A percentile compares a stretch with the other conserved stretches of the same genome.
Evolutionary conservation across 2,888 invertebrate genomes (phyloP).

Genomic region (Drosophila tripunctata): DNA sequence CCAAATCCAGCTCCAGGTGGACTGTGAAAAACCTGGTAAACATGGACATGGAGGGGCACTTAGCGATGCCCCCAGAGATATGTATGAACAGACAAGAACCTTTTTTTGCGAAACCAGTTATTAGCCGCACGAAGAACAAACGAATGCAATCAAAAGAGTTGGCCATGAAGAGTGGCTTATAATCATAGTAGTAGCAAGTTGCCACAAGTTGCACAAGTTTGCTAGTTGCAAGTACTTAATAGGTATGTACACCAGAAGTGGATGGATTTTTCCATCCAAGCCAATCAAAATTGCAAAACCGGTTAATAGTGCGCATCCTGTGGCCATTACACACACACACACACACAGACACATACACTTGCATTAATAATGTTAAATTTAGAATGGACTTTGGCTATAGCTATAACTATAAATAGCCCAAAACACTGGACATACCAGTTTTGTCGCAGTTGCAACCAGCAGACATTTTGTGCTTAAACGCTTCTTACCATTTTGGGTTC

Average conservation of each 20-base stretch:
- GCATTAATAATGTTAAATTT: constrained; percentile 67
- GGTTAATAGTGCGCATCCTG: constrained; percentile 73
- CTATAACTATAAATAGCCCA: constrained; percentile 65
- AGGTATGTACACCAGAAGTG: constrained; percentile 71
- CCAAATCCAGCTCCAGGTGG: background rate
- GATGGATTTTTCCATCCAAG: constrained; percentile 46
- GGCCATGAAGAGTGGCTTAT: constrained; percentile 43
- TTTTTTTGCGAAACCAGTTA: constrained; percentile 45
- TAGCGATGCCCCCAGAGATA: constrained; percentile 29
- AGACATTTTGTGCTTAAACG: background rate
- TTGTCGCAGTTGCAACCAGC: constrained; percentile 22
- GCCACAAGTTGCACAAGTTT: constrained; percentile 28
- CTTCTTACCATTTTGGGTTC: background rate
- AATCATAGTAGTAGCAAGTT: constrained; percentile 38
- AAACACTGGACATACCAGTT: constrained; percentile 48
- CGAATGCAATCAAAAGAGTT: constrained; percentile 46
- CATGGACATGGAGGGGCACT: constrained; percentile 5
- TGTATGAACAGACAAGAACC: constrained; percentile 36
- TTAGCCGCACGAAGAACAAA: constrained; percentile 30
- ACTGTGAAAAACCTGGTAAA: background rate
- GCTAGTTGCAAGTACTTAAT: constrained; percentile 41
- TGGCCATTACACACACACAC: constrained; percentile 31
- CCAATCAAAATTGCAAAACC: constrained; percentile 75
- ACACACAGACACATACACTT: constrained; percentile 12
- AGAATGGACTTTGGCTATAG: constrained; percentile 73